Percentiles rank a stretch among this genome's conserved stretches.
These are phyloP conservation scores for Caprella mutica DNA, from an alignment of 2,888 invertebrate genomes.

Conservation along the genomic window DNA sequence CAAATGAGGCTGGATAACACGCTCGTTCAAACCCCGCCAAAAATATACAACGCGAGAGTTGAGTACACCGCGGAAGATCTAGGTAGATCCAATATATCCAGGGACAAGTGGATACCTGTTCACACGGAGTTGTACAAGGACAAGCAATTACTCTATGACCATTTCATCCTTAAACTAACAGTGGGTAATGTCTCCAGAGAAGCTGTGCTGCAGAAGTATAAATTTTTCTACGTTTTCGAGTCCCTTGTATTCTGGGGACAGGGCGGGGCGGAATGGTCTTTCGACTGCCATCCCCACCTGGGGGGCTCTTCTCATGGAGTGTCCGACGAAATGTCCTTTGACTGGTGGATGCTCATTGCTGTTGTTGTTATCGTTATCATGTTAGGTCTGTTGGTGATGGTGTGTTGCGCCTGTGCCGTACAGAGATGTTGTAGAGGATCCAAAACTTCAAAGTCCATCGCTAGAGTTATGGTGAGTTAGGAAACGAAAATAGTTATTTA, in stretches of 20 bases:
- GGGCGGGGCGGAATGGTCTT: slow-evolving; percentile 5
- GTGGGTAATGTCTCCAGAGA: background rate
- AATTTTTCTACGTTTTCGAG: background rate
- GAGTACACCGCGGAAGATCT: background rate
- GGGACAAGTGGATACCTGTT: background rate
- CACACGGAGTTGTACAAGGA: background rate
- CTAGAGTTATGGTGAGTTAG: no score
- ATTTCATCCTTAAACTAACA: background rate
- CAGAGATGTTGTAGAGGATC: no score
- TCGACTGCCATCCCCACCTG: no score
- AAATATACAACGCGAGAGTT: background rate
- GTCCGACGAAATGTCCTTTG: no score
- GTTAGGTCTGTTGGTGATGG: no score
- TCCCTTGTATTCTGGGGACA: slow-evolving; percentile 3
- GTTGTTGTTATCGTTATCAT: no score
- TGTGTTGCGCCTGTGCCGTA: no score
- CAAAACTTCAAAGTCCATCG: no score
- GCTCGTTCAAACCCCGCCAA: background rate
- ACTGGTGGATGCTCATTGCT: no score
- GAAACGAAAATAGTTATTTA: no score
- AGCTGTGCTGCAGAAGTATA: background rate
- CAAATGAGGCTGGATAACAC: background rate
- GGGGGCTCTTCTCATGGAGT: no score
- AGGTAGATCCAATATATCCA: background rate
- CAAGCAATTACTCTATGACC: background rate